A percentile compares a stretch with the other conserved stretches of the same genome.
Conservation (phyloP, 2,797 vertebrate genomes). For the Dermochelys coriacea region DNA sequence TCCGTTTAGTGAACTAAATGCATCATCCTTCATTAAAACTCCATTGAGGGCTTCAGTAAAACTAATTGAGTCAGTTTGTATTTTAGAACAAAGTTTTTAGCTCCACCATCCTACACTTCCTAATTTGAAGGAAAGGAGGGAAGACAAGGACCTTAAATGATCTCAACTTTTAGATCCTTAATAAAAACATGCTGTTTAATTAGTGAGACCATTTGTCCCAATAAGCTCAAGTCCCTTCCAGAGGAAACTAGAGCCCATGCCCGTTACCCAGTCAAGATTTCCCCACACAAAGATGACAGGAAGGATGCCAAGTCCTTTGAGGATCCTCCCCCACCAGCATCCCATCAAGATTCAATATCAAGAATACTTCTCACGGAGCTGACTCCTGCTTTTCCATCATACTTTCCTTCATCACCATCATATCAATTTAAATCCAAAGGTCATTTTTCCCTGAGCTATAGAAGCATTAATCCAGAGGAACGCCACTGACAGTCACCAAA, state of each 20-base stretch:
- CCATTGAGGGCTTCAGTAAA: not conserved
- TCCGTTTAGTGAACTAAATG: not conserved
- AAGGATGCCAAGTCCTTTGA: not conserved
- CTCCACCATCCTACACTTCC: not conserved
- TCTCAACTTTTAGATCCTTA: accelerated
- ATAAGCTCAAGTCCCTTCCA: not conserved
- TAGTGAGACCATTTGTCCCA: not conserved
- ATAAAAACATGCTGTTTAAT: not conserved
- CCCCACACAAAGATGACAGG: not conserved
- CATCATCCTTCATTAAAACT: not conserved
- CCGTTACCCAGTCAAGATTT: not conserved
- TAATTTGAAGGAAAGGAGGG: too few relatives aligned
- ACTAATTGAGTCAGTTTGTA: not conserved
- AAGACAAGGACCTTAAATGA: not conserved
- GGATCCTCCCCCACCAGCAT: not conserved
- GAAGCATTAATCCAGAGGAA: not conserved
- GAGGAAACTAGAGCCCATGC: not conserved
- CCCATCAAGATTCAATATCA: not conserved
- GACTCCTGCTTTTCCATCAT: not conserved
- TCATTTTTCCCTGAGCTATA: not conserved
- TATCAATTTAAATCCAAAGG: not conserved
- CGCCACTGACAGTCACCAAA: not conserved
- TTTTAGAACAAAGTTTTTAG: not conserved
- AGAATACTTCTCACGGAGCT: not conserved
- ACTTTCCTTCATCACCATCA: not conserved